Evolutionary conservation across 1,140 invertebrate species (phyloP).

Genomic region (Diorhabda elongata): DNA sequence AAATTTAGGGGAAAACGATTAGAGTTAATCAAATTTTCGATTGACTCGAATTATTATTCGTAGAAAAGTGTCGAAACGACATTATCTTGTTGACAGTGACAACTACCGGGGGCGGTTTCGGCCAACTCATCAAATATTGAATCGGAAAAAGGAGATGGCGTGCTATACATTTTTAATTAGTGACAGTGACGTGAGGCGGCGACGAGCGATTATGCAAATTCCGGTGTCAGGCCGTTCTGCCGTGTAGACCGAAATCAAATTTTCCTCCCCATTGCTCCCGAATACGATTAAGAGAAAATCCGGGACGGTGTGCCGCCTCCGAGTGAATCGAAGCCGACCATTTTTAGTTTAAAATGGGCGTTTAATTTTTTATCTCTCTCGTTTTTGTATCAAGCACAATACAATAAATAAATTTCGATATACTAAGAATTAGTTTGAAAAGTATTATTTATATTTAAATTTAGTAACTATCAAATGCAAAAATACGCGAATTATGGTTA

Average conservation of each 20-base stretch:
- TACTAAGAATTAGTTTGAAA: too few species aligned
- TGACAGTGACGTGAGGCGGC: constrained; percentile 26
- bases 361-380: too few species aligned
- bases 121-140: background rate
- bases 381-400: too few species aligned
- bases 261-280: constrained; percentile 40
- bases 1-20: background rate
- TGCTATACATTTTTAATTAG: constrained; percentile 43
- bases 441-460: too few species aligned
- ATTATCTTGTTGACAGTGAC: constrained; percentile 1
- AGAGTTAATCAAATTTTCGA: background rate
- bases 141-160: constrained; percentile 29
- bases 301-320: constrained; percentile 16
- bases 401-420: too few species aligned
- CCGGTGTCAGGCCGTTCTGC: constrained; percentile 30
- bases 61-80: background rate
- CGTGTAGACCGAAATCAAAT: constrained; percentile 39
- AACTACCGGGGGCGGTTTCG: background rate
- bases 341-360: too few species aligned
- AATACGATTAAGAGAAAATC: constrained; percentile 39
- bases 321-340: background rate
- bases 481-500: too few species aligned
- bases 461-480: too few species aligned
- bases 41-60: constrained; percentile 2
- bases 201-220: constrained; percentile 41